phyloP scores from a whole-genome alignment of 2,888 invertebrate genomes.

The Orgyia antiqua region DNA sequence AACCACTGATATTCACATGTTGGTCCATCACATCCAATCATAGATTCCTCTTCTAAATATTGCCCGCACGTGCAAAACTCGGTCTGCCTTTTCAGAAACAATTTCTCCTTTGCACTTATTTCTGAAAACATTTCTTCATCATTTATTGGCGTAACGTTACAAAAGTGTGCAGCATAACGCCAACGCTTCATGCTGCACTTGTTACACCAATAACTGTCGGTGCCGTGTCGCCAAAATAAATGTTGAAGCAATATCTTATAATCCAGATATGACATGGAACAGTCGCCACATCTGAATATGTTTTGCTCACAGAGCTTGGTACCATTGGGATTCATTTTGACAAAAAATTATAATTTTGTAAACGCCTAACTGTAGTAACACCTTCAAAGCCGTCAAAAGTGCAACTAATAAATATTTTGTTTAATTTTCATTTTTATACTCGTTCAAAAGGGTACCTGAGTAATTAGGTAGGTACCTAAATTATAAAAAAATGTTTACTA shows the following conservation, averaged over 20 bases:
- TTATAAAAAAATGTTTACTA: too few relatives aligned
- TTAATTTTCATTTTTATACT: too few relatives aligned
- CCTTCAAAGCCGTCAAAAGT: too few relatives aligned
- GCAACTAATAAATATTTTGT: too few relatives aligned
- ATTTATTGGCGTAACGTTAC: constrained; percentile 47
- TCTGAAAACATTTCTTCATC: constrained; percentile 21
- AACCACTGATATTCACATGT: constrained; percentile 48
- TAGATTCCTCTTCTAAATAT: constrained; percentile 33
- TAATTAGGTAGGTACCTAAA: too few relatives aligned
- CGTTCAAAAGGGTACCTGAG: too few relatives aligned
- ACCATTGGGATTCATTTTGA: too few relatives aligned
- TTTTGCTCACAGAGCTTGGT: too few relatives aligned
- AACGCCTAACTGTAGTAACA: too few relatives aligned
- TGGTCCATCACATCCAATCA: constrained; percentile 56
- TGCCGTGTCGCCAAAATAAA: constrained; percentile 58
- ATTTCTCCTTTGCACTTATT: constrained; percentile 14
- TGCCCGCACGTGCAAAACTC: constrained; percentile 50
- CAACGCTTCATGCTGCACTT: constrained; percentile 44
- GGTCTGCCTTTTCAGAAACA: constrained; percentile 28
- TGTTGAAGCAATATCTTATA: constrained; percentile 52
- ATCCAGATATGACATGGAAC: constrained; percentile 40
- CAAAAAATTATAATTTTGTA: too few relatives aligned
- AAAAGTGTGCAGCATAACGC: constrained; percentile 48
- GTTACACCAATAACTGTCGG: constrained; percentile 45
- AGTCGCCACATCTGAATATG: constrained; percentile 33